Percentiles rank a stretch among this genome's conserved stretches.
These are phyloP conservation scores for Perca fluviatilis DNA, from an alignment of 2,113 vertebrate genomes.

Conservation along the genomic window DNA sequence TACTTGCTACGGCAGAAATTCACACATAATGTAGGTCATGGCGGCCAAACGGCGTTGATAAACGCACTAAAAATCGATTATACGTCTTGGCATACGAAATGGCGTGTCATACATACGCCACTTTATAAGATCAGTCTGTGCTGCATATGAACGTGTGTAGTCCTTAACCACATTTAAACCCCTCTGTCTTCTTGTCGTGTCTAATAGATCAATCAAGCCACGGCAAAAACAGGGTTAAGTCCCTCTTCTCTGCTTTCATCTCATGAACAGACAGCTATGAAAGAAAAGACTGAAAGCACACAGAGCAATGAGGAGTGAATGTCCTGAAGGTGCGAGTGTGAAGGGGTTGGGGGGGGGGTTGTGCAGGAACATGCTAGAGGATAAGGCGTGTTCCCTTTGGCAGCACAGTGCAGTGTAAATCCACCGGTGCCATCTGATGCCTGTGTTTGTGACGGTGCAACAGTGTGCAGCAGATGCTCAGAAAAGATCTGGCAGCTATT, in stretches of 20 bases:
- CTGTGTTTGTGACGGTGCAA: constrained; percentile 74
- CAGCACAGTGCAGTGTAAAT: constrained; percentile 65
- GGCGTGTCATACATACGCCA: too few species aligned
- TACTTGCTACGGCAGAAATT: too few species aligned
- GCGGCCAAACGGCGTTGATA: too few species aligned
- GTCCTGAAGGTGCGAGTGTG: constrained; percentile 44
- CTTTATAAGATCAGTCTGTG: too few species aligned
- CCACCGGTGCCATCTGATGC: constrained; percentile 78
- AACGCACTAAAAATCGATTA: too few species aligned
- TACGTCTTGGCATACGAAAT: too few species aligned
- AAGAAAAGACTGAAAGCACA: constrained; percentile 24
- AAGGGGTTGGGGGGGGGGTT: constrained; percentile 47
- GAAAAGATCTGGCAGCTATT: constrained; percentile 82
- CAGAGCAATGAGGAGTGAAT: constrained; percentile 25
- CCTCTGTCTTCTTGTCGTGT: constrained; percentile 9
- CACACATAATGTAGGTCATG: too few species aligned
- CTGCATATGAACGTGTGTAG: background rate
- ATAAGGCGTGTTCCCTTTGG: constrained; percentile 78
- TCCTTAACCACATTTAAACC: constrained; percentile 28
- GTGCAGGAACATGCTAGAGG: constrained; percentile 68
- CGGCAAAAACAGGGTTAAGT: constrained; percentile 38
- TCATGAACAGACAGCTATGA: background rate
- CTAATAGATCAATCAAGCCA: constrained; percentile 29
- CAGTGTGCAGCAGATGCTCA: constrained; percentile 70
- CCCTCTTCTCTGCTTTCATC: constrained; percentile 44